Evolutionary conservation across 2,888 invertebrate genomes (phyloP).

Genomic region (Brassicogethes aeneus): DNA sequence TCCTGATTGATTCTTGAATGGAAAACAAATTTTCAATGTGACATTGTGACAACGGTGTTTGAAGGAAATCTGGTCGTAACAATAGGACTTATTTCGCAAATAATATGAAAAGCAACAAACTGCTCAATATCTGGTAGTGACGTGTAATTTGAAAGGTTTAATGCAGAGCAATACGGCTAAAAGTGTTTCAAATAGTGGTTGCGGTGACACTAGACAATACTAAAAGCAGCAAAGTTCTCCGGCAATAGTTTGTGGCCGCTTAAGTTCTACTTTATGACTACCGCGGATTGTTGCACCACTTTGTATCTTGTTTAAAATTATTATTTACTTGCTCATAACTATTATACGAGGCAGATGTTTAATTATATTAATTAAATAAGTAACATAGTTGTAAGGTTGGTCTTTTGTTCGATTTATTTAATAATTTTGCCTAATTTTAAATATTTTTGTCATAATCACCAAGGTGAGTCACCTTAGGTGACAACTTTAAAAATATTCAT

Average conservation of each 20-base stretch:
- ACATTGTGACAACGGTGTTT: too few species aligned
- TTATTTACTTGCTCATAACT: not conserved
- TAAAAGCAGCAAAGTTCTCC: conserved; percentile 17
- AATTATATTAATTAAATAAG: too few species aligned
- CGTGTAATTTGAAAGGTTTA: conserved; percentile 26
- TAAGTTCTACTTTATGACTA: conserved; percentile 10
- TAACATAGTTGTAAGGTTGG: too few species aligned
- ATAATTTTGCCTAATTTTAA: too few species aligned
- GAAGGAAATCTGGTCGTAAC: too few species aligned
- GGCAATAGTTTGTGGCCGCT: conserved; percentile 16
- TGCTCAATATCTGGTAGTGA: conserved; percentile 23
- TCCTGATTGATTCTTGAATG: conserved; percentile 2
- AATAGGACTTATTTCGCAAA: conserved; percentile 17
- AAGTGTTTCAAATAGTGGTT: conserved; percentile 11
- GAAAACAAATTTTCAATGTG: too few species aligned
- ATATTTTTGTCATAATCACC: too few species aligned
- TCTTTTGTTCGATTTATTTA: too few species aligned
- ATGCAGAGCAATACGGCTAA: conserved; percentile 13
- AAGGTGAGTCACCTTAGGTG: too few species aligned
- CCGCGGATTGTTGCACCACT: conserved; percentile 4
- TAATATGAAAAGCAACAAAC: conserved; percentile 20
- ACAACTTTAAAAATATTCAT: too few species aligned
- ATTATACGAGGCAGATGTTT: not conserved
- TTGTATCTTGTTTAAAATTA: not conserved
- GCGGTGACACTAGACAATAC: conserved; percentile 18